Evolutionary conservation across 2,797 vertebrate species (phyloP), one percentile per base, ranked within the genome.

Genomic region (Hipposideros larvatus): DNA sequence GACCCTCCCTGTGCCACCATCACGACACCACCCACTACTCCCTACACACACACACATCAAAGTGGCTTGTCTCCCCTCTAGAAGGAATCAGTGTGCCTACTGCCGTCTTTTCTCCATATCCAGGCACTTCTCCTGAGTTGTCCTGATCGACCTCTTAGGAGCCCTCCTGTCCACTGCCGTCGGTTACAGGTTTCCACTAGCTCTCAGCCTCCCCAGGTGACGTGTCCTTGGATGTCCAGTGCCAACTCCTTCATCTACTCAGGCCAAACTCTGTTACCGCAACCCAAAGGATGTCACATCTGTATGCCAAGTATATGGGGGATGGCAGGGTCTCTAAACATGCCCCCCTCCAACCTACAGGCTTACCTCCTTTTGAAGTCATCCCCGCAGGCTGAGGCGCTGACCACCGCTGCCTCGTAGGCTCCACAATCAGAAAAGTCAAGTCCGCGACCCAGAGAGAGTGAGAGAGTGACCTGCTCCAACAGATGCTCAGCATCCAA

Each of bases 341-440:
- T 2, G 5, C 8, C 15, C 28, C 22, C 31, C 53, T 7, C 2
- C 0, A n/a, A 4, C n/a, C 55, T 34, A 34, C 1, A 26, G 41
- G 0, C 80, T 87, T 57, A 97, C 95, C 87, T 89, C 48, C 61
- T 75, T 59, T 41, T 43, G 51, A 87, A 63, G 73, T 34, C 77
- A 84, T 82, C 41, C 37, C 18, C 10, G 11, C 11, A 57, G 57
- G 1, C n/a, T 14, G 24, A 26, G 78, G 19, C 7, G 24, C 22
- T 0, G 53, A 22, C n/a, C 37, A 11, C 0, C 0, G 7, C 37
- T 41, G 68, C 41, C 59, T 48, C 13, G n/a, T 2, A 34, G 59
- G 48, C 66, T 90, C 61, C 70, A 51, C 37, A 7, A 2, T 19
- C 24, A n/a, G 19, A 31, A 78, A 34, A 4, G 16, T 37, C 51